A percentile compares a stretch with the other conserved stretches of the same genome.
Evolutionary conservation across 2,113 vertebrate genomes (phyloP).

Genomic region (Onychostruthus taczanowskii): DNA sequence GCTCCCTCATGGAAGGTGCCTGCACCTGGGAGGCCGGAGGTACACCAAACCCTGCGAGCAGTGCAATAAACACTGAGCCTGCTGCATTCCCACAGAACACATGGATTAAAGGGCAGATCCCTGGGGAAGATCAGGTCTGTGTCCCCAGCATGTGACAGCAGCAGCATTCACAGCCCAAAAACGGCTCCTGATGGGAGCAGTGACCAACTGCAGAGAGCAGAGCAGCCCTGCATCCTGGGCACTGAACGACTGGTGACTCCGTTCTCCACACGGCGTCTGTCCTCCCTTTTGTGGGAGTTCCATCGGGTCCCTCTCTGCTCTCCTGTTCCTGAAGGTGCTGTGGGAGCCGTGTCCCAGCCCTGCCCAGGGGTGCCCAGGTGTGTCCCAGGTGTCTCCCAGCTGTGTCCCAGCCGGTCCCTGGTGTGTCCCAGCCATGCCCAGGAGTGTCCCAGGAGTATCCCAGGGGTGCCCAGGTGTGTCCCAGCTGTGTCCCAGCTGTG

Average conservation of each 20-base stretch:
- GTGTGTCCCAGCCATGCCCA: too few species aligned
- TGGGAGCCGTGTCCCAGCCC: neutral
- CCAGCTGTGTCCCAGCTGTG: too few species aligned
- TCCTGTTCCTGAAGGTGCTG: accelerated
- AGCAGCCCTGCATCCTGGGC: neutral
- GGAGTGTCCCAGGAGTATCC: too few species aligned
- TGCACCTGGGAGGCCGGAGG: neutral
- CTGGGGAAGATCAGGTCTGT: accelerated
- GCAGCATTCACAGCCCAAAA: neutral
- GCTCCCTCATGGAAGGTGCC: neutral
- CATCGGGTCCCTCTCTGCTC: too few species aligned
- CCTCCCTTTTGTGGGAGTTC: neutral
- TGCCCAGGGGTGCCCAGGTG: too few species aligned
- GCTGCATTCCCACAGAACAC: accelerated
- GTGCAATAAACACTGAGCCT: accelerated
- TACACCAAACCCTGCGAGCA: neutral
- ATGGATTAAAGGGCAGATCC: accelerated
- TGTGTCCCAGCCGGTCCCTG: too few species aligned
- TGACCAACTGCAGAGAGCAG: neutral
- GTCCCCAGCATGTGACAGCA: neutral
- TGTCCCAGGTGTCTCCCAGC: too few species aligned
- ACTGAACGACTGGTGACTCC: neutral
- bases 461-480: too few species aligned
- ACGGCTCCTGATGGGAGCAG: neutral
- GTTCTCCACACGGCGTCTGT: accelerated